These are phyloP conservation scores for Phalera bucephala DNA, from an alignment of 2,888 invertebrate genomes.

Conservation along the genomic window DNA sequence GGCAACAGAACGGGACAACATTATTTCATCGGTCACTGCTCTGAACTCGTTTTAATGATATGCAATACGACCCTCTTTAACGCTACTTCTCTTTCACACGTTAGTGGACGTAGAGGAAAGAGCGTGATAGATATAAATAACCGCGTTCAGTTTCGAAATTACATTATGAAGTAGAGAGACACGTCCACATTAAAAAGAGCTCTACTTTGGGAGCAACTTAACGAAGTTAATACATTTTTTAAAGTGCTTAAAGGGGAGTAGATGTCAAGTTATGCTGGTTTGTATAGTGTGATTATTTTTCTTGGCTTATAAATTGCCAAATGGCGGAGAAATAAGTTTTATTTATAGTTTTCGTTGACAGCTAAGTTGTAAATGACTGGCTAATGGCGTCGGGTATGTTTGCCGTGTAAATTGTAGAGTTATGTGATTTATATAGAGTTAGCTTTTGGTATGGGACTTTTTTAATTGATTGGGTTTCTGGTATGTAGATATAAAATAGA, in stretches of 20 bases:
- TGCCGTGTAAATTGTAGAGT: slow-evolving; percentile 39
- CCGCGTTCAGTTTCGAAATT: slow-evolving; percentile 32
- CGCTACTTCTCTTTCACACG: slow-evolving; percentile 33
- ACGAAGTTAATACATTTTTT: too few species aligned
- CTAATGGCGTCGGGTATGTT: slow-evolving; percentile 45
- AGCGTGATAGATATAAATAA: slow-evolving; percentile 18
- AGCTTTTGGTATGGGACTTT: background rate
- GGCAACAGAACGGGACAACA: slow-evolving; percentile 42
- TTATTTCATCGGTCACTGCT: slow-evolving; percentile 22
- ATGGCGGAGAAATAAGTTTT: slow-evolving; percentile 46
- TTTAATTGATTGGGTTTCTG: background rate
- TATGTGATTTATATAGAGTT: slow-evolving; percentile 35
- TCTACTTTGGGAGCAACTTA: too few species aligned
- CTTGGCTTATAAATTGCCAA: slow-evolving; percentile 50
- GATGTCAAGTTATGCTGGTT: slow-evolving; percentile 34
- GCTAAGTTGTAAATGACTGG: slow-evolving; percentile 49
- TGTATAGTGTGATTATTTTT: slow-evolving; percentile 38
- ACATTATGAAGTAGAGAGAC: slow-evolving; percentile 36
- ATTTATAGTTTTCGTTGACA: slow-evolving; percentile 54
- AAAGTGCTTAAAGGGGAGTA: slow-evolving; percentile 24
- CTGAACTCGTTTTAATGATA: slow-evolving; percentile 56
- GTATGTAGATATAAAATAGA: too few species aligned
- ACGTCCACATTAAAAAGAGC: slow-evolving; percentile 31
- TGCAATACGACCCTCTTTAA: slow-evolving; percentile 61
- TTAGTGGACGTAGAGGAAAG: background rate